Evolutionary conservation across 2,113 vertebrate genomes (phyloP).

Genomic region (Crypturellus undulatus): DNA sequence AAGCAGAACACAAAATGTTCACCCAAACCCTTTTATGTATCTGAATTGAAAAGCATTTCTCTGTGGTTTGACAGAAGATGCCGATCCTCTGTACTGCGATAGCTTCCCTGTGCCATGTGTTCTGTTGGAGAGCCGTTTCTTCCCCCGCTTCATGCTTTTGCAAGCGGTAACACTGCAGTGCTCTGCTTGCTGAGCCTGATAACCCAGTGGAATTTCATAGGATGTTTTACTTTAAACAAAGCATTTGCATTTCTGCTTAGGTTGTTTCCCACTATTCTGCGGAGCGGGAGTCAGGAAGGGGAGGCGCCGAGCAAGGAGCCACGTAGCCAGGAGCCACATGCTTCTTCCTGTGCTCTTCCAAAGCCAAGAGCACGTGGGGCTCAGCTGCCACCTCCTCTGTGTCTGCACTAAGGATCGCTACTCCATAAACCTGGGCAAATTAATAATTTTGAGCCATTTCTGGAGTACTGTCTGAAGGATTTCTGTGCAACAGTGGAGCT

Average conservation of each 20-base stretch:
- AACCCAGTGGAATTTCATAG: background rate
- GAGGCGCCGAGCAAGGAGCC: background rate
- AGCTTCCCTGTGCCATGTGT: background rate
- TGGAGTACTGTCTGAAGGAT: background rate
- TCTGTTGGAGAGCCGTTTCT: background rate
- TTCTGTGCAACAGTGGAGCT: background rate
- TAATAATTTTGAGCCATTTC: background rate
- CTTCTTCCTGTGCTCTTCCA: background rate
- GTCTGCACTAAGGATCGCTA: background rate
- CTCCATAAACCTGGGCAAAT: background rate
- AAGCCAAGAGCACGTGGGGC: too few species aligned
- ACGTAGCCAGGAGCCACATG: background rate
- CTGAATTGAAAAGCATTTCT: background rate
- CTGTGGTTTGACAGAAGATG: background rate
- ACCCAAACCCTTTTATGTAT: background rate
- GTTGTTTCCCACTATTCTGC: conserved; percentile 67
- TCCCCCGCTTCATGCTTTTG: background rate
- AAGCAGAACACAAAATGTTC: background rate
- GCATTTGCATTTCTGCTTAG: conserved; percentile 34
- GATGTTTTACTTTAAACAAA: conserved; percentile 68
- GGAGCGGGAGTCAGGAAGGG: conserved; percentile 42
- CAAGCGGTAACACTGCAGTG: background rate
- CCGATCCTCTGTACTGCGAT: background rate
- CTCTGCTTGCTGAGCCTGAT: background rate
- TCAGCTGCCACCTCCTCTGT: fast-evolving